These are phyloP conservation scores for Acleris literana DNA, from an alignment of 2,888 invertebrate species.

Conservation along the genomic window DNA sequence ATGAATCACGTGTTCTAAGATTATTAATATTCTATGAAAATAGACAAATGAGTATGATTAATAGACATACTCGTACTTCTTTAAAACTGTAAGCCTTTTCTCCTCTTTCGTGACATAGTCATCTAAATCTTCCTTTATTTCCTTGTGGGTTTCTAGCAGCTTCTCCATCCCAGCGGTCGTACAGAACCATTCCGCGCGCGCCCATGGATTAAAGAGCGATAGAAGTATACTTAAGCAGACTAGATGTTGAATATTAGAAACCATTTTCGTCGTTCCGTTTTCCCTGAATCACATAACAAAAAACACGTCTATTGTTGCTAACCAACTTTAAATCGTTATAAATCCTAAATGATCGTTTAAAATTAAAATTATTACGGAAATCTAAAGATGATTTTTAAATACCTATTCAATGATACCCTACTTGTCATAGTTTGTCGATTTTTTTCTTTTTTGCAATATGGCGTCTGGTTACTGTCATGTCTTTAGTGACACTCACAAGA, in stretches of 20 bases:
- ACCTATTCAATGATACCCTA: too few species aligned
- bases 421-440: too few species aligned
- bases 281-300: not conserved
- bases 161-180: slow-evolving; percentile 97
- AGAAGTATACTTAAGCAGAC: slow-evolving; percentile 44
- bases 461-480: too few species aligned
- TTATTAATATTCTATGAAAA: too few species aligned
- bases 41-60: not conserved
- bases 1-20: too few species aligned
- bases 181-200: slow-evolving; percentile 91
- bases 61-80: slow-evolving; percentile 89
- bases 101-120: slow-evolving; percentile 94
- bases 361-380: too few species aligned
- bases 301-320: too few species aligned
- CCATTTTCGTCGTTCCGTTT: slow-evolving; percentile 46
- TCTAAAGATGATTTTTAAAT: too few species aligned
- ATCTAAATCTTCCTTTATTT: slow-evolving; percentile 93
- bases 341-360: too few species aligned
- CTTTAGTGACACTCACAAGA: too few species aligned
- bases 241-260: slow-evolving; percentile 48
- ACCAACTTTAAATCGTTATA: too few species aligned
- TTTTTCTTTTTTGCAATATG: too few species aligned
- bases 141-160: slow-evolving; percentile 94
- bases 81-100: slow-evolving; percentile 89
- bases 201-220: slow-evolving; percentile 42